Evolutionary conservation across 2,888 invertebrate species (phyloP).

Genomic region (Polyommatus iphigenia): DNA sequence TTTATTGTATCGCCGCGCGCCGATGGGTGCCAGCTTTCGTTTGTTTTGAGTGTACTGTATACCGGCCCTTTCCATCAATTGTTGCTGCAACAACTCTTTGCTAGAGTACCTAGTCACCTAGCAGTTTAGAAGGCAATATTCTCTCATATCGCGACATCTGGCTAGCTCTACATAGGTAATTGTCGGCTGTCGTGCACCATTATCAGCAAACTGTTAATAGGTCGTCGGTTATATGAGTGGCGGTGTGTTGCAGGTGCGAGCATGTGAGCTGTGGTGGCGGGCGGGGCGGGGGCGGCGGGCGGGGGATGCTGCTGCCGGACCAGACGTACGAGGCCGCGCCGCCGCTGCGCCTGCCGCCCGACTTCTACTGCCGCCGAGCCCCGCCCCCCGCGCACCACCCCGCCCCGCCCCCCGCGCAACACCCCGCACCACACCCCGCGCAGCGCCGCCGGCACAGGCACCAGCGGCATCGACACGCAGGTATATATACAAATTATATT

Average conservation of each 20-base stretch:
- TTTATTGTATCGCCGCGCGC: neutral
- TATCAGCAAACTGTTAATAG: no score
- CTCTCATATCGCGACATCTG: no score
- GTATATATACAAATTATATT: neutral
- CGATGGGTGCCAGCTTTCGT: neutral
- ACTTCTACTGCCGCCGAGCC: constrained; percentile 87
- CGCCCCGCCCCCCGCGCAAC: constrained; percentile 23
- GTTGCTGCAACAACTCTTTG: neutral
- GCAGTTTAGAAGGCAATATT: no score
- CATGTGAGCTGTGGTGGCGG: constrained; percentile 34
- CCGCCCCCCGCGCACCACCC: constrained; percentile 43
- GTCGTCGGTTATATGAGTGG: constrained; percentile 25
- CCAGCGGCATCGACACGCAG: neutral
- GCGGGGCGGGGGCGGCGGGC: constrained; percentile 45
- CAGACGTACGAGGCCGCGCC: constrained; percentile 86
- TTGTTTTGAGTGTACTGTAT: neutral
- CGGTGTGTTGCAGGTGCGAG: constrained; percentile 31
- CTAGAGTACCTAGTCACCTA: no score
- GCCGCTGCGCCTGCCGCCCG: constrained; percentile 84
- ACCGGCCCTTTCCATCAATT: neutral
- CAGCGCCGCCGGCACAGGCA: constrained; percentile 27
- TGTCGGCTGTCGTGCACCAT: no score
- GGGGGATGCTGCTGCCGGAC: constrained; percentile 88
- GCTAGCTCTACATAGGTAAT: no score
- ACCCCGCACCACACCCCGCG: constrained; percentile 17